These are phyloP conservation scores for Serranus cabrilla DNA, from an alignment of 2,797 vertebrate species.

Conservation along the genomic window DNA sequence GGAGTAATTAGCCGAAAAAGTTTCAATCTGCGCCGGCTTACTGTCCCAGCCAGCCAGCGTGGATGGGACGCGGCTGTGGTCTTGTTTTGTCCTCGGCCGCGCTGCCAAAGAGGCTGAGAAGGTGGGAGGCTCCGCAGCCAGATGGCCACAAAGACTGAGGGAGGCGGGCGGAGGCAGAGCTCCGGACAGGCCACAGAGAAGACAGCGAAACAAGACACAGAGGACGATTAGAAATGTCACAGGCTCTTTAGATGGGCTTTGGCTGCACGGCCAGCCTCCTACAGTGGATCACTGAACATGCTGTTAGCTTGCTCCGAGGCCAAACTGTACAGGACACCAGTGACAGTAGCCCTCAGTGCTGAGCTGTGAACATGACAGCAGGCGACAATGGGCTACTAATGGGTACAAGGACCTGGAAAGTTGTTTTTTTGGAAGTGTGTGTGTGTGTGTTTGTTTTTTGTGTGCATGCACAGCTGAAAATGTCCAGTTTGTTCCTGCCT, in stretches of 20 bases:
- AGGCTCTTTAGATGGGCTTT: slow-evolving; percentile 45
- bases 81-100: slow-evolving; percentile 1
- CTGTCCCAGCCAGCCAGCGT: not conserved
- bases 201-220: slow-evolving; percentile 27
- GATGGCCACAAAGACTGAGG: slow-evolving; percentile 6
- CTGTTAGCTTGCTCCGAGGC: slow-evolving; percentile 44
- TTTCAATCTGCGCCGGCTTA: slow-evolving; percentile 42
- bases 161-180: slow-evolving; percentile 18
- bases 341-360: slow-evolving; percentile 43
- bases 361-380: slow-evolving; percentile 50
- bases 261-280: slow-evolving; percentile 38
- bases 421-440: slow-evolving; percentile 7
- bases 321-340: slow-evolving; percentile 37
- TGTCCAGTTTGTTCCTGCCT: slow-evolving; percentile 60
- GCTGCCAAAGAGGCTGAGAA: slow-evolving; percentile 16
- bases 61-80: slow-evolving; percentile 14
- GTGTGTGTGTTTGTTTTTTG: slow-evolving; percentile 5
- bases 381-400: slow-evolving; percentile 46
- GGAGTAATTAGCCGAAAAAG: slow-evolving; percentile 61
- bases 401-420: slow-evolving; percentile 25
- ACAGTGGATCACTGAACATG: slow-evolving; percentile 46
- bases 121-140: not conserved
- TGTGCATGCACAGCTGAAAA: slow-evolving; percentile 32
- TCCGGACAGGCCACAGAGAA: slow-evolving; percentile 27
- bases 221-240: slow-evolving; percentile 57